phyloP scores from a whole-genome alignment of 2,113 vertebrate species.

The Spilogale gracilis region DNA sequence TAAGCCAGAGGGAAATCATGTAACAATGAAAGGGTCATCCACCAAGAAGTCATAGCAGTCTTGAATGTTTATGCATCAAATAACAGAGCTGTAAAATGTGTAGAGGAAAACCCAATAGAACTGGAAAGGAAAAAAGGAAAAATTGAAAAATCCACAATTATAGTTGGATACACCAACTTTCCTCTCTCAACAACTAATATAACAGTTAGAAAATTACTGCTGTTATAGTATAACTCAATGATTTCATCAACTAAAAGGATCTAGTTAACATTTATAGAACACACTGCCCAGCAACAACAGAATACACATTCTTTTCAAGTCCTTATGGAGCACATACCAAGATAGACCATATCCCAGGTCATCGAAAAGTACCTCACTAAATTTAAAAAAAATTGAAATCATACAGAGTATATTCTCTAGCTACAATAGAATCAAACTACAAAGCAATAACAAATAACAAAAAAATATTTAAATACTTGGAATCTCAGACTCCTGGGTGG shows the following conservation, averaged over 20 bases:
- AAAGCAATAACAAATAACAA: not conserved
- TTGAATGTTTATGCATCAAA: not conserved
- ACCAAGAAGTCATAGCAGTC: not conserved
- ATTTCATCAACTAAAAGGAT: not conserved
- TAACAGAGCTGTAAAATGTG: not conserved
- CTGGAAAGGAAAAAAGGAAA: conserved; percentile 5
- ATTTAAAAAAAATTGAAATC: not conserved
- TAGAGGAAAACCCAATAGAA: not conserved
- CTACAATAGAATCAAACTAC: not conserved
- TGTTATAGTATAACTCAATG: not conserved
- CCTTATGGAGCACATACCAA: not conserved
- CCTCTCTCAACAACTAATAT: not conserved
- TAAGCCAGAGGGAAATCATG: not conserved
- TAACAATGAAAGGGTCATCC: not conserved
- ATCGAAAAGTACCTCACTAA: not conserved
- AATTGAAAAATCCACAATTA: not conserved
- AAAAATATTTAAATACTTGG: not conserved
- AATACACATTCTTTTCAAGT: not conserved
- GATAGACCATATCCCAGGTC: not conserved
- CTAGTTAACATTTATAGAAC: not conserved
- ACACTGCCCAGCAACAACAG: not conserved
- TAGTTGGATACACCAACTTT: not conserved
- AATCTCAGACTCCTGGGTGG: not conserved
- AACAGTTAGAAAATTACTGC: not conserved
- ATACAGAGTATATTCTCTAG: not conserved